Evolutionary conservation across 1,140 invertebrate species (phyloP).

Genomic region (Hestina assimilis): DNA sequence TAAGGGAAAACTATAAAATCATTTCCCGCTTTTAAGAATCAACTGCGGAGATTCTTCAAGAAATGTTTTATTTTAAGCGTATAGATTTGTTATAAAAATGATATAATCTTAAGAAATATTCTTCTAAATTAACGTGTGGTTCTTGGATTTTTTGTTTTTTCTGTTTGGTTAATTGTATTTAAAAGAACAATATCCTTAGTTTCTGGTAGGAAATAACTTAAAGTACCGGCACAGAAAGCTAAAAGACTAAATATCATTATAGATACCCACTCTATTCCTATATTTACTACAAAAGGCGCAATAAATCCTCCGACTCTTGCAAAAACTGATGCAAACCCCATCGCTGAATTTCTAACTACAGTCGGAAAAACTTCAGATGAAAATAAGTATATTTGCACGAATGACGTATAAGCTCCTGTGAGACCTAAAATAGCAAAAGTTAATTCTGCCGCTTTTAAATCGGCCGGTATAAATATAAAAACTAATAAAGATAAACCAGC

Average conservation of each 20-base stretch:
- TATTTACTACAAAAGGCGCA: constrained; percentile 82
- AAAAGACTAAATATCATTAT: constrained; percentile 54
- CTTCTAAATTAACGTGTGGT: neutral
- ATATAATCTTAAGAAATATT: too few species aligned
- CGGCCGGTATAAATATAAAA: constrained; percentile 48
- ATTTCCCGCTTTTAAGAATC: too few species aligned
- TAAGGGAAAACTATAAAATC: too few species aligned
- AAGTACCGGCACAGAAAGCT: constrained; percentile 43
- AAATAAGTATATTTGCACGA: constrained; percentile 81
- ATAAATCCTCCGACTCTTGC: constrained; percentile 82
- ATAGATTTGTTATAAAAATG: neutral
- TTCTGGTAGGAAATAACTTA: constrained; percentile 58
- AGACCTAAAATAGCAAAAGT: constrained; percentile 81
- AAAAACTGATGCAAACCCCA: constrained; percentile 81
- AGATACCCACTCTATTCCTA: constrained; percentile 68
- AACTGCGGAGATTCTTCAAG: too few species aligned
- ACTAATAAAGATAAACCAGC: constrained; percentile 48
- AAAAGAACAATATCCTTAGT: constrained; percentile 54
- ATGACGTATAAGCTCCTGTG: constrained; percentile 79
- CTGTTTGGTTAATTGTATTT: constrained; percentile 55
- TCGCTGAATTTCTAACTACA: constrained; percentile 82
- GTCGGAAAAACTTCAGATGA: constrained; percentile 85
- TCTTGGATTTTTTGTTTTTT: constrained; percentile 17
- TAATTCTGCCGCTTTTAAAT: constrained; percentile 31
- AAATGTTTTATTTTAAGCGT: too few species aligned